Percentiles rank a stretch among this genome's conserved stretches.
Evolutionary conservation across 64 coral and sea anemone species (phyloP).

Genomic region (Acropora yongei): DNA sequence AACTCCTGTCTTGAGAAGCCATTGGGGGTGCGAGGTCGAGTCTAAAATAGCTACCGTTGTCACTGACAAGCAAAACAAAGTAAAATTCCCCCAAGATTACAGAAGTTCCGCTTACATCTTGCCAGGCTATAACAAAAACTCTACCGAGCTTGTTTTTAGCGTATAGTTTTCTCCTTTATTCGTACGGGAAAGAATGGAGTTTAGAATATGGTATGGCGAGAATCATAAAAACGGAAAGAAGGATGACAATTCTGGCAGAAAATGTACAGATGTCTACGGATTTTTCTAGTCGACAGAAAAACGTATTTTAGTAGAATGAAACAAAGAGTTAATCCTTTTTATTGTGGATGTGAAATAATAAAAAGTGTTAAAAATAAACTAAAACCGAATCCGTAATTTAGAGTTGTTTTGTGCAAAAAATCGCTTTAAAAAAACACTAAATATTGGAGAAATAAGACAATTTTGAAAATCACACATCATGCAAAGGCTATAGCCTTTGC

Average conservation of each 20-base stretch:
- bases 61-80: not conserved
- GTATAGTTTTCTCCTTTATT: not conserved
- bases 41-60: not conserved
- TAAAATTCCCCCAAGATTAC: not conserved
- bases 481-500: no score
- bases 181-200: not conserved
- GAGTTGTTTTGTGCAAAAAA: no score
- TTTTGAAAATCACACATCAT: no score
- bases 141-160: slow-evolving; percentile 33
- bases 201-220: slow-evolving; percentile 2
- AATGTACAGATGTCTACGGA: no score
- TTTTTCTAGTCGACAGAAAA: no score
- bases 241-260: not conserved
- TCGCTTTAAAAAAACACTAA: no score
- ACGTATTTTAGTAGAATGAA: no score
- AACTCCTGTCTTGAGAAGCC: not conserved
- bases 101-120: not conserved
- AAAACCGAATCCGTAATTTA: no score
- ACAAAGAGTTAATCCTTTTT: no score
- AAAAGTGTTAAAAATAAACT: no score
- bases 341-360: no score
- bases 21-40: not conserved
- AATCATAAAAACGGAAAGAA: slow-evolving; percentile 9
- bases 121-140: slow-evolving; percentile 8
- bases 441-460: no score